Base-by-base conservation (phyloP, 2,888 invertebrate species). In the Ormyrus pomaceus region DNA sequence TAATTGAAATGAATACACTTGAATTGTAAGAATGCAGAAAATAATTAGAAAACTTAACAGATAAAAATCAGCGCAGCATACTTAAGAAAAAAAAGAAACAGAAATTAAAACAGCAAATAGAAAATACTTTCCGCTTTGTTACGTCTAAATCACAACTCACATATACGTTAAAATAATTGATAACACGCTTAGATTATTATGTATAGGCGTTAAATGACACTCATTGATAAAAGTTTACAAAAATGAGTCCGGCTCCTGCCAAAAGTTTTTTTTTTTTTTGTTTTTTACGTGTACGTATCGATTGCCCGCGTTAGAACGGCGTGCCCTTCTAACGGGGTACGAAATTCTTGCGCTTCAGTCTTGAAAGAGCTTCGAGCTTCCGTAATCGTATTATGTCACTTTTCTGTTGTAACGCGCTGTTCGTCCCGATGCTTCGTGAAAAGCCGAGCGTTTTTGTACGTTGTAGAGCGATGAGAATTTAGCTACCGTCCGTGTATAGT, bases 331-430 rank as follows among this genome's bases (percentile, higher is more conserved):
- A 10, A n/a, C 46, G 50, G 69, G 46, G n/a, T 61, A 48, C 46
- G 48, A 62, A 45, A 53, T 56, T 56, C 13, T 34, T 19, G 65
- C 45, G 13, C 13, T 77, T 77, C 59, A 77, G 71, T 77, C 53
- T 77, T 71, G 46, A 56, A 9, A 58, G 64, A 62, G n/a, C 11
- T 56, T 45, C 11, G 6, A 11, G 61, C 72, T 62, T 72, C 34
- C 53, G 4, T 56, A 19, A 19, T 19, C 10, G n/a, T 19, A 19
- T 19, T 19, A 34, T 77, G 5, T 48, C 6, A 56, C 2, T 69
- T 5, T 55, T 48, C 10, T 66, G 34, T 11, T 68, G 5, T 19
- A 59, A 68, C 45, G 13, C 50, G 58, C 5, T 19, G 34, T 51
- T 34, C 58, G n/a, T 13, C 19, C 46, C 10, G 50, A 58, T 53